These are phyloP conservation scores for Parambassis ranga DNA, from an alignment of 2,797 vertebrate genomes.

Conservation along the genomic window DNA sequence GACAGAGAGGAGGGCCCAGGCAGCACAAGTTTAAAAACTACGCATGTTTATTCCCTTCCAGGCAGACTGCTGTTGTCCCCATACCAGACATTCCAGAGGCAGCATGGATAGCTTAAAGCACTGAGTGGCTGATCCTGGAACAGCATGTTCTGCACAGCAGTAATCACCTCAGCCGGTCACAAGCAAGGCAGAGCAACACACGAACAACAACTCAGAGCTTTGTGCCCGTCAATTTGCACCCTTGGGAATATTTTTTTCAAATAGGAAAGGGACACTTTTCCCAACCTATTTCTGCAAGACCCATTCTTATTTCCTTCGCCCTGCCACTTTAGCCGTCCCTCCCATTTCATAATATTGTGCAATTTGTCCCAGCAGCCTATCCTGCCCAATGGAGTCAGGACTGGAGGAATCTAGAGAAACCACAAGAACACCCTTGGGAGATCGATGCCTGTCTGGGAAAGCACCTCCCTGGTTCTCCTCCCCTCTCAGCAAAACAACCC, in stretches of 20 bases:
- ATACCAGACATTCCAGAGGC: slow-evolving; percentile 83
- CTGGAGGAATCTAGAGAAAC: slow-evolving; percentile 56
- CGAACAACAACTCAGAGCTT: slow-evolving; percentile 66
- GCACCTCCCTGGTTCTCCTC: slow-evolving; percentile 58
- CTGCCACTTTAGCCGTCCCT: slow-evolving; percentile 13
- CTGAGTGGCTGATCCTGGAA: slow-evolving; percentile 73
- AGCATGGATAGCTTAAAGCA: slow-evolving; percentile 70
- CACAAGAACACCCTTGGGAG: slow-evolving; percentile 69
- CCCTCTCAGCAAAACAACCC: slow-evolving; percentile 56
- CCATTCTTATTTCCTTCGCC: slow-evolving; percentile 15
- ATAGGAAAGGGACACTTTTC: slow-evolving; percentile 31
- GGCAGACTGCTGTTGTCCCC: slow-evolving; percentile 63
- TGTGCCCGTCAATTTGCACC: slow-evolving; percentile 57
- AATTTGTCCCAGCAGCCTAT: slow-evolving; percentile 39
- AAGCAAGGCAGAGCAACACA: slow-evolving; percentile 61
- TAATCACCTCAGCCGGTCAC: slow-evolving; percentile 70
- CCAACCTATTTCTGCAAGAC: slow-evolving; percentile 9
- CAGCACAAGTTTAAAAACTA: slow-evolving; percentile 39
- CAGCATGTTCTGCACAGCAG: slow-evolving; percentile 66
- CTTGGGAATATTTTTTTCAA: slow-evolving; percentile 64
- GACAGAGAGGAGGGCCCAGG: slow-evolving; percentile 1
- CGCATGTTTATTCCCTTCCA: slow-evolving; percentile 45
- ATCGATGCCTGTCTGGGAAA: slow-evolving; percentile 68
- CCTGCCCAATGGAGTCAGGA: slow-evolving; percentile 48
- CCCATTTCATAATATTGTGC: slow-evolving; percentile 46